Conservation (phyloP, 2,797 vertebrate species). For the Anableps anableps region DNA sequence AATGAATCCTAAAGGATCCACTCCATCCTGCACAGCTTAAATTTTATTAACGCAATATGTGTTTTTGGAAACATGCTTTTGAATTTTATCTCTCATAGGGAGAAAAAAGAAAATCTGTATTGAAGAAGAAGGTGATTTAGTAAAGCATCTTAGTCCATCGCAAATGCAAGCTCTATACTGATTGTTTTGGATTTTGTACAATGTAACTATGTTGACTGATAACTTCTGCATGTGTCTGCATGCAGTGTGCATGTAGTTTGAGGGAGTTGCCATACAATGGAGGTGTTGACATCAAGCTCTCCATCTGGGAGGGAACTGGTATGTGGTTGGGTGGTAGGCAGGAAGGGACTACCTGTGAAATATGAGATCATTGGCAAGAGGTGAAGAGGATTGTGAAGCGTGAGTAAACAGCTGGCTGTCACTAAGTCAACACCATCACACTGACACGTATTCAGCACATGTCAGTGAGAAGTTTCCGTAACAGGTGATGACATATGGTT, state of each 20-base stretch:
- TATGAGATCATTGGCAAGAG: slow-evolving; percentile 41
- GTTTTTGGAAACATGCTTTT: background rate
- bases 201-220: slow-evolving; percentile 29
- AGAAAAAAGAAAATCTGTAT: background rate
- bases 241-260: slow-evolving; percentile 12
- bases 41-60: background rate
- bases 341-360: slow-evolving; percentile 38
- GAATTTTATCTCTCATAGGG: background rate
- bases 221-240: slow-evolving; percentile 43
- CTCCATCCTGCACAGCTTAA: background rate
- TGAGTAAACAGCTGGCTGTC: slow-evolving; percentile 51
- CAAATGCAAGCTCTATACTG: background rate
- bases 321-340: background rate
- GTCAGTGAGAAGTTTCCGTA: slow-evolving; percentile 9
- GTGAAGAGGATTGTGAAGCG: slow-evolving; percentile 21
- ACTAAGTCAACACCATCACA: slow-evolving; percentile 49
- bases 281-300: slow-evolving; percentile 56
- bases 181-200: background rate
- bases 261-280: slow-evolving; percentile 25
- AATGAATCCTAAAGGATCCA: background rate
- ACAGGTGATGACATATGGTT: slow-evolving; percentile 21
- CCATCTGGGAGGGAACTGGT: slow-evolving; percentile 1
- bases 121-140: background rate
- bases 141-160: background rate
- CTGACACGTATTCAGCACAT: slow-evolving; percentile 8